Conservation (phyloP, 2,113 vertebrate species). For the Azemiops feae region DNA sequence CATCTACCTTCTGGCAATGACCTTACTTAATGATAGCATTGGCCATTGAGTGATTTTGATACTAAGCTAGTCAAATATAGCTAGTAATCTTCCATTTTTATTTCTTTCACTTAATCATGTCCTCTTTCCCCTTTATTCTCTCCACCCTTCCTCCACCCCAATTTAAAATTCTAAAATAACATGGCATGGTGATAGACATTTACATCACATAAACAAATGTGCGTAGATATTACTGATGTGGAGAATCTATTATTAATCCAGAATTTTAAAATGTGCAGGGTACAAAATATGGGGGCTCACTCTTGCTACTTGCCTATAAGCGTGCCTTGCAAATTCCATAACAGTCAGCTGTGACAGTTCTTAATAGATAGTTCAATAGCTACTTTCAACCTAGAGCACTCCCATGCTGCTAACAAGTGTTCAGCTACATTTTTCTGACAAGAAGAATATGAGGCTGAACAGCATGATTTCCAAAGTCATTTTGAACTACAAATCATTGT, state of each 20-base stretch:
- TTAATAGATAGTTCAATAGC: slow-evolving; percentile 1
- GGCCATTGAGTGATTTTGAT: background rate
- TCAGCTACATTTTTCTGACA: background rate
- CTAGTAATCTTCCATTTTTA: no score
- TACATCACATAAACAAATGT: background rate
- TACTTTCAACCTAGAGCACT: slow-evolving; percentile 30
- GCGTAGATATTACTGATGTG: background rate
- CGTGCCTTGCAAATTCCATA: background rate
- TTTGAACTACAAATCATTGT: slow-evolving; percentile 12
- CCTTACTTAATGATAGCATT: background rate
- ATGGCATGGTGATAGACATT: background rate
- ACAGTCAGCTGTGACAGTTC: background rate
- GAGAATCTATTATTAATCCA: background rate
- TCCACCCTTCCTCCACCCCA: no score
- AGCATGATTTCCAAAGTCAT: slow-evolving; percentile 10
- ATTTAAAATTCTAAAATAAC: background rate
- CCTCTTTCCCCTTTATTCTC: background rate
- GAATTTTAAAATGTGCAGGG: background rate
- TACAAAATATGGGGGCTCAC: background rate
- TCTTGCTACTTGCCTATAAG: background rate
- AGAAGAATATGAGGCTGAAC: slow-evolving; percentile 8
- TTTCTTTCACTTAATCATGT: background rate
- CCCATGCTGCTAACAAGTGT: slow-evolving; percentile 16
- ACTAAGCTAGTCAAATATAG: background rate
- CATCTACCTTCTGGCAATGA: background rate